Conservation (phyloP, 1,140 invertebrate species). For the Physella acuta region DNA sequence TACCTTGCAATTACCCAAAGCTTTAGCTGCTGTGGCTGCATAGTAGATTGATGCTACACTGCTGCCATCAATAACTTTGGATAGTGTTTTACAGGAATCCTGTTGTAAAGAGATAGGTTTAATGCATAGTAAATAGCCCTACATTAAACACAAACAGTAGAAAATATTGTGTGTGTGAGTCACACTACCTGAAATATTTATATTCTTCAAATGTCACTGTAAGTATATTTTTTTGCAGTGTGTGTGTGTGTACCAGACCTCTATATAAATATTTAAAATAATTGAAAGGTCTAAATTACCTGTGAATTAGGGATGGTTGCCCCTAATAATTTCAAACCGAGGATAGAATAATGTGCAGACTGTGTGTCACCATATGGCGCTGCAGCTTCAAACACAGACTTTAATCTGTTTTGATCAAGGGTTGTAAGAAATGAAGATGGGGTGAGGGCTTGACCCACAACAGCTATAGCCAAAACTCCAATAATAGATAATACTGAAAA, state of each 20-base stretch:
- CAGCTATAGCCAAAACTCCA: conserved; percentile 50
- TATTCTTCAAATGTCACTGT: too few relatives aligned
- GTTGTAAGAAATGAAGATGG: conserved; percentile 64
- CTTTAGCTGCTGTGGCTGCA: conserved; percentile 62
- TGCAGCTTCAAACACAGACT: conserved; percentile 64
- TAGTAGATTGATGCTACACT: conserved; percentile 64
- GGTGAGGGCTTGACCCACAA: conserved; percentile 54
- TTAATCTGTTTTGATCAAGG: conserved; percentile 63
- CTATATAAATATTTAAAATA: too few relatives aligned
- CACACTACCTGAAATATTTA: too few relatives aligned
- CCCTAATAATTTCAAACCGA: conserved; percentile 64
- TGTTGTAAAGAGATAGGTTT: conserved; percentile 52
- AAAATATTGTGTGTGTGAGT: too few relatives aligned
- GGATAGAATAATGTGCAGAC: conserved; percentile 64
- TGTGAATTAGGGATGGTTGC: conserved; percentile 61
- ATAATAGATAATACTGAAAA: conserved; percentile 47
- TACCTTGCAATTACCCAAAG: conserved; percentile 57
- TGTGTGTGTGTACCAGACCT: too few relatives aligned
- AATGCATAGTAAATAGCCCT: neutral
- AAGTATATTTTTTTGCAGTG: too few relatives aligned
- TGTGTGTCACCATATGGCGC: conserved; percentile 63
- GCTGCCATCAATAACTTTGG: conserved; percentile 55
- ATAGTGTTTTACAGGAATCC: conserved; percentile 65
- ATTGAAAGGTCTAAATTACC: too few relatives aligned
- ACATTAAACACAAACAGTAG: neutral